Evolutionary conservation across 2,113 vertebrate species (phyloP), one percentile per base, ranked within the genome.

Genomic region (Turnix velox): DNA sequence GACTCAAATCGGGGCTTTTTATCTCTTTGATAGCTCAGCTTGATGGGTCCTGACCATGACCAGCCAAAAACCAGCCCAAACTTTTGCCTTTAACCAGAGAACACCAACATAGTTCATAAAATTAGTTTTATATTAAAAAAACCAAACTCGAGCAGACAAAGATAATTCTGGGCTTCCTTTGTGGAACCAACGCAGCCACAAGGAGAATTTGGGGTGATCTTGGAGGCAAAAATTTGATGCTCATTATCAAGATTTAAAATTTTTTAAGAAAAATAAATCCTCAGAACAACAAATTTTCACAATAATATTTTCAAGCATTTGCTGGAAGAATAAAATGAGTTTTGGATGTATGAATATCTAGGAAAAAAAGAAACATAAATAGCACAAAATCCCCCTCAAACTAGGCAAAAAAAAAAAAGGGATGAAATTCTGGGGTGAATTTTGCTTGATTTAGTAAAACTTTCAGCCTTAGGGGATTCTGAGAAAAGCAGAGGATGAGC

Each of bases 11-110:
- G 48, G 48, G 22, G 11, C 25, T 4, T 37, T 54, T 14, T 13
- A 2, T 3, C 16, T 15, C 35, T 17, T 37, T 8, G 27, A 14
- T 6, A n/a, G 72, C 52, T n/a, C 12, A 25, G 22, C 7, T 2
- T 4, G 12, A 16, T 12, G 2, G 1, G 17, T 6, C 18, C 45
- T 28, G 3, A 58, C 0, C 3, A 27, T 2, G 18, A 31, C 2
- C 1, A 35, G 51, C 3, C 8, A 30, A 12, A 28, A 11, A 18
- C 55, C 40, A 10, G 6, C 20, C 15, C 8, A 20, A 1, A 17
- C 4, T 42, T 14, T 45, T 6, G 6, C 28, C 9, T 39, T 37
- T 5, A n/a, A 23, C 12, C 58, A 11, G n/a, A 17, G 2, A 4
- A 12, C 25, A 4, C 18, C 8, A 15, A 48, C 22, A 3, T 6